Evolutionary conservation across 2,888 invertebrate genomes (phyloP), one percentile per base, ranked within the genome.

Genomic region (Polyommatus icarus): DNA sequence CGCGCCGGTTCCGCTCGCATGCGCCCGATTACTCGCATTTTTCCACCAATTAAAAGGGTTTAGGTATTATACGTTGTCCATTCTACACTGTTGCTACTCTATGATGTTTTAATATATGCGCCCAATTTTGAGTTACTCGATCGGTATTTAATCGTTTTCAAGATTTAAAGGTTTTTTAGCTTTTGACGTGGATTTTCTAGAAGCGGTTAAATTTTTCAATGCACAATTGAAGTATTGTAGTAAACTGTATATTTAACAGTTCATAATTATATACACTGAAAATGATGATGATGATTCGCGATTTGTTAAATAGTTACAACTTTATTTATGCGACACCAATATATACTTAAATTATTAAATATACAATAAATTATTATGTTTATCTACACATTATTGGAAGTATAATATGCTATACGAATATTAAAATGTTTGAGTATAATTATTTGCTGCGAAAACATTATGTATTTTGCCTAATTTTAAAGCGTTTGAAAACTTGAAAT

Each of bases 1-100:
- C 90, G 82, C 90, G 80, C 80, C 81, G 82, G 89, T 88, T 92
- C 91, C 93, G 85, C 79, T 91, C 88, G 93, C 90, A 91, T 91
- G 93, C 87, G 85, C 84, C 80, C 76, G 83, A 84, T 82, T 83
- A 81, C 76, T 76, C 59, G 76, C 71, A 80, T 79, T 80, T 80
- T 80, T 80, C 77, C 77, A 78, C 77, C 76, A 78, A 77, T 76
- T 76, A 57, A 77, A 76, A 77, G 77, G 75, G 67, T 67, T 67
- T 67, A 67, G 67, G 67, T 32, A 32, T 32, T 32, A 67, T 61
- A 61, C 24, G 24, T 20, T 59, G 59, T 61, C 12, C 29, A 67
- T 18, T 32, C 67, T 29, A 6, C 15, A 67, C 12, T 67, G 24
- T 61, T 24, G 24, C 24, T 29, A 29, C 29, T 67, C 67, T 32